These are phyloP conservation scores for Acutogordius australiensis DNA, from an alignment of 2,888 invertebrate genomes.

Conservation along the genomic window DNA sequence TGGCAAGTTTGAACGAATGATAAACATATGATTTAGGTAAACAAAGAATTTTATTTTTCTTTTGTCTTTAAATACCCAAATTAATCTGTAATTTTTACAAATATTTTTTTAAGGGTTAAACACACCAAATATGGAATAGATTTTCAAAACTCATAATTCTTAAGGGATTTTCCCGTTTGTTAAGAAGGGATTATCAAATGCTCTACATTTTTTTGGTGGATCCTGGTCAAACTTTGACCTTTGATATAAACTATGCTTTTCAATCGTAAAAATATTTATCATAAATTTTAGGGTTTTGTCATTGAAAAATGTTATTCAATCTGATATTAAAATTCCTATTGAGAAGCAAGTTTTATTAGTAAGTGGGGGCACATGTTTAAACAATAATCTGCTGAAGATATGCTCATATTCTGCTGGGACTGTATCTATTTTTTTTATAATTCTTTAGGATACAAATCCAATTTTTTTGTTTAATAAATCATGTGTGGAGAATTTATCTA, in stretches of 20 bases:
- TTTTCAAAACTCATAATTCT: too few species aligned
- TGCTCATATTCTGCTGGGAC: constrained; percentile 9
- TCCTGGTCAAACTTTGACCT: background rate
- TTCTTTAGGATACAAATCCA: constrained; percentile 4
- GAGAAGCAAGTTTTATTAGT: constrained; percentile 6
- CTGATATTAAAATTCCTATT: background rate
- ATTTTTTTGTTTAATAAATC: constrained; percentile 6
- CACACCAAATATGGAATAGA: too few species aligned
- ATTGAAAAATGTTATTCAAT: background rate
- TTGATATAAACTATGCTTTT: constrained; percentile 9
- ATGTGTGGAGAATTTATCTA: background rate
- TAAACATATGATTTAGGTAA: too few species aligned
- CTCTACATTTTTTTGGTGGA: background rate
- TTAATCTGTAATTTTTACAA: too few species aligned
- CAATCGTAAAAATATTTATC: background rate
- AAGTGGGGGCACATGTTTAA: background rate
- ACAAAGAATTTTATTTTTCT: too few species aligned
- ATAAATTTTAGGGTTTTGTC: background rate
- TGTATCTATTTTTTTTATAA: constrained; percentile 7
- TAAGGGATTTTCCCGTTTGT: too few species aligned
- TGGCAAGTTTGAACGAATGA: too few species aligned
- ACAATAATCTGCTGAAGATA: background rate
- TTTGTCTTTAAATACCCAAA: too few species aligned
- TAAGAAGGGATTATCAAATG: too few species aligned
- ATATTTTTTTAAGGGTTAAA: too few species aligned